A percentile compares a stretch with the other conserved stretches of the same genome.
Conservation (phyloP, 2,113 vertebrate species). For the Pycnonotus jocosus region DNA sequence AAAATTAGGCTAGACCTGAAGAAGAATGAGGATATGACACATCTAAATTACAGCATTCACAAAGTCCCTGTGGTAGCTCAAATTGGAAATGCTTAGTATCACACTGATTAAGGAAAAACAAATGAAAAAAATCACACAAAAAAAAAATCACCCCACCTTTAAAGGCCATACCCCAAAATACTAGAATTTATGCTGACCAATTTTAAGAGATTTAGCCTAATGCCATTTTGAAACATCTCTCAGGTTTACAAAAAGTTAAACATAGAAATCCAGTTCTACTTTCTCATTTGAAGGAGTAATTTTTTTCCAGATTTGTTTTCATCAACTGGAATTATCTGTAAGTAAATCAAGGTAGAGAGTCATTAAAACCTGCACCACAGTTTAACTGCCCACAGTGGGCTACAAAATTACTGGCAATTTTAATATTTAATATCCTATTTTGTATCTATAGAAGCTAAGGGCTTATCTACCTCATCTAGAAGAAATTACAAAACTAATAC, state of each 20-base stretch:
- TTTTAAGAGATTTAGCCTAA: background rate
- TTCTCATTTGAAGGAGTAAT: background rate
- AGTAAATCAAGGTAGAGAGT: background rate
- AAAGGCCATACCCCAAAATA: background rate
- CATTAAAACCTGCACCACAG: background rate
- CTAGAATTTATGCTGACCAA: background rate
- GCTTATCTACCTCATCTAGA: background rate
- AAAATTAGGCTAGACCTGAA: background rate
- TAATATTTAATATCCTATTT: background rate
- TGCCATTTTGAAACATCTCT: background rate
- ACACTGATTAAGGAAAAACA: background rate
- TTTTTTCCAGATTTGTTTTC: background rate
- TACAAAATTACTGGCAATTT: background rate
- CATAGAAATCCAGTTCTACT: background rate
- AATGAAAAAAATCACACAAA: background rate
- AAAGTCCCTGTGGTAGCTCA: background rate
- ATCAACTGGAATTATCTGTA: background rate
- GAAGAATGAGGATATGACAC: background rate
- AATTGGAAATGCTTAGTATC: background rate
- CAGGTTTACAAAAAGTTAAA: background rate
- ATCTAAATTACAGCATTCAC: background rate
- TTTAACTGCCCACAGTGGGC: background rate
- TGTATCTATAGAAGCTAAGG: background rate
- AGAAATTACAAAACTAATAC: background rate
- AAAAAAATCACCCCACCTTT: fast-evolving